Evolutionary conservation across 2,113 vertebrate genomes (phyloP).

Genomic region (Hipposideros armiger): DNA sequence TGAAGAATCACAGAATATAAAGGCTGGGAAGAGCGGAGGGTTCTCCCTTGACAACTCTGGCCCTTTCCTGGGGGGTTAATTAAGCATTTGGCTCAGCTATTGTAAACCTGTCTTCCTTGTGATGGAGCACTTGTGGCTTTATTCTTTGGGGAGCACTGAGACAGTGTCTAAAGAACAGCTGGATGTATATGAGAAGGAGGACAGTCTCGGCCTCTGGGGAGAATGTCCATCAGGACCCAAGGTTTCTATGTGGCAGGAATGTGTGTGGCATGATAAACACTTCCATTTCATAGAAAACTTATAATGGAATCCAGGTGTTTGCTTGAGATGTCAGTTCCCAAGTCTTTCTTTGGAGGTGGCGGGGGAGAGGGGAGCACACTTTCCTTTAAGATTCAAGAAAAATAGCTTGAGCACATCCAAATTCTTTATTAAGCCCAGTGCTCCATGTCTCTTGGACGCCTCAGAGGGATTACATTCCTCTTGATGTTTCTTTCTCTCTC

Average conservation of each 20-base stretch:
- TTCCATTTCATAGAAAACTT: neutral
- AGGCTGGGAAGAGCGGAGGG: slow-evolving; percentile 5
- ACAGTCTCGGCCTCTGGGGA: neutral
- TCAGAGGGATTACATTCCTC: neutral
- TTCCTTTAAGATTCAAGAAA: neutral
- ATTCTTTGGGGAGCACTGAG: neutral
- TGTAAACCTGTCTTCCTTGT: slow-evolving; percentile 59
- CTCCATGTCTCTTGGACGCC: neutral
- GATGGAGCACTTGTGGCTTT: slow-evolving; percentile 51
- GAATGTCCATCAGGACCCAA: neutral
- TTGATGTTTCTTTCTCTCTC: neutral
- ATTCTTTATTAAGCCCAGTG: neutral
- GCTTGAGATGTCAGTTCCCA: neutral
- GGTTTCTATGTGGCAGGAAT: neutral
- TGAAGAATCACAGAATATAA: slow-evolving; percentile 45
- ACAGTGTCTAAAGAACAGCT: slow-evolving; percentile 24
- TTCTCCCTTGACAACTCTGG: slow-evolving; percentile 59
- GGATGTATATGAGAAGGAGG: neutral
- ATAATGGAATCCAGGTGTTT: neutral
- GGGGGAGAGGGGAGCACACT: neutral
- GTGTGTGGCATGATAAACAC: neutral
- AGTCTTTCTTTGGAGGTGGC: neutral
- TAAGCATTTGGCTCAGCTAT: slow-evolving; percentile 16
- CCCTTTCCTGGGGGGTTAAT: slow-evolving; percentile 7
- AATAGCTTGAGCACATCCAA: neutral